Conservation (phyloP, 1,140 invertebrate species). For the Heliconius himera region DNA sequence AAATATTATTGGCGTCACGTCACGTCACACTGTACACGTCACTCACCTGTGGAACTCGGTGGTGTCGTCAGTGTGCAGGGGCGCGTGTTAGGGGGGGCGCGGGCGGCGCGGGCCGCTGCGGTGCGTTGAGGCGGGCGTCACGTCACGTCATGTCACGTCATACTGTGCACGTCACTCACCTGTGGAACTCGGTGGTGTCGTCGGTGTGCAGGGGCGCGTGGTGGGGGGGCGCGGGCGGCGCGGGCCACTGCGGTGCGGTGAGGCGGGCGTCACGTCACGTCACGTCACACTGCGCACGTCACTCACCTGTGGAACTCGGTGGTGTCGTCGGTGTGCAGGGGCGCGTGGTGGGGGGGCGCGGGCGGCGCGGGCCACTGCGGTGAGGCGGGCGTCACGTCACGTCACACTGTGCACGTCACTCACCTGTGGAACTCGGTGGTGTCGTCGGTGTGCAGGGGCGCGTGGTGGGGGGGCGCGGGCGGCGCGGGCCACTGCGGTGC, state of each 20-base stretch:
- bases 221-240: slow-evolving; percentile 82
- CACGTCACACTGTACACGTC: not conserved
- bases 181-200: slow-evolving; percentile 98
- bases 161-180: slow-evolving; percentile 45
- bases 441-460: slow-evolving; percentile 96
- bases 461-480: slow-evolving; percentile 83
- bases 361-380: slow-evolving; percentile 94
- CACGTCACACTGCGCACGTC: not conserved
- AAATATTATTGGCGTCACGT: slow-evolving; percentile 71
- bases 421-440: slow-evolving; percentile 97
- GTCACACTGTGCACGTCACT: not conserved
- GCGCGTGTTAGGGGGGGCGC: slow-evolving; percentile 84
- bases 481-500: slow-evolving; percentile 96
- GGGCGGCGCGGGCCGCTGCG: slow-evolving; percentile 93
- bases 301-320: slow-evolving; percentile 94
- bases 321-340: slow-evolving; percentile 97
- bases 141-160: slow-evolving; percentile 77
- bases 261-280: slow-evolving; percentile 91
- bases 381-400: slow-evolving; percentile 87
- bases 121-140: slow-evolving; percentile 92
- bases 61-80: slow-evolving; percentile 97
- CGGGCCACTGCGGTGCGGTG: slow-evolving; percentile 95
- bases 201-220: slow-evolving; percentile 95
- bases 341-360: slow-evolving; percentile 84
- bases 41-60: slow-evolving; percentile 94